Evolutionary conservation across 1,140 invertebrate genomes (phyloP).

Genomic region (Hirudo medicinalis): DNA sequence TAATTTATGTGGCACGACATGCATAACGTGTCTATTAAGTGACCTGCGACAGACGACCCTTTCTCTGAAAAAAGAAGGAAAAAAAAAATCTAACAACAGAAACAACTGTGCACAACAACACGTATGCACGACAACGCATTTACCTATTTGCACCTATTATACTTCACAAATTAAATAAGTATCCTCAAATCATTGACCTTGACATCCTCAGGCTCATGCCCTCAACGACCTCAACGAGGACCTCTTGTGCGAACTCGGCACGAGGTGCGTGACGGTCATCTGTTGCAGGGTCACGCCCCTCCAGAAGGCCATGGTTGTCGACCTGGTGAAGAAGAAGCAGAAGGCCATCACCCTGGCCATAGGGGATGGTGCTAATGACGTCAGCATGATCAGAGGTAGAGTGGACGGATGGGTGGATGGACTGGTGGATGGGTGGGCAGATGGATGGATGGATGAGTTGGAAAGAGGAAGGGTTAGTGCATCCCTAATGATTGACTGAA

Average conservation of each 20-base stretch:
- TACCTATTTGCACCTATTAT: not conserved
- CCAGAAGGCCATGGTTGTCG: constrained; percentile 83
- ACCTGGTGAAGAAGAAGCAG: constrained; percentile 71
- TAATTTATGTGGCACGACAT: too few relatives aligned
- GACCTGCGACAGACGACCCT: too few relatives aligned
- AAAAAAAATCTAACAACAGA: too few relatives aligned
- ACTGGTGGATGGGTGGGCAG: too few relatives aligned
- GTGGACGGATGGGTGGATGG: not conserved
- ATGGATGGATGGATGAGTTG: too few relatives aligned
- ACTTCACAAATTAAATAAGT: not conserved
- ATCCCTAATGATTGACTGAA: too few relatives aligned
- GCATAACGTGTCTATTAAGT: too few relatives aligned
- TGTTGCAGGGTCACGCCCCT: constrained; percentile 69
- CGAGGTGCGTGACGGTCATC: constrained; percentile 37
- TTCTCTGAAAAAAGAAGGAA: too few relatives aligned
- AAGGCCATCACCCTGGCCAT: constrained; percentile 71
- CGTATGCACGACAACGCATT: not conserved
- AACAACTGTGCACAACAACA: not conserved
- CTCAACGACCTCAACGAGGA: not conserved
- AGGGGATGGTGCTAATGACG: constrained; percentile 49
- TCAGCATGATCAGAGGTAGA: constrained; percentile 94
- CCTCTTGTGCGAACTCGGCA: constrained; percentile 17
- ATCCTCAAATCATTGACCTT: not conserved
- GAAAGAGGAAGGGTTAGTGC: too few relatives aligned
- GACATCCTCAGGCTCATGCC: not conserved